Base-by-base conservation (phyloP, 2,797 vertebrate species). In the Pseudochirops corinnae region DNA sequence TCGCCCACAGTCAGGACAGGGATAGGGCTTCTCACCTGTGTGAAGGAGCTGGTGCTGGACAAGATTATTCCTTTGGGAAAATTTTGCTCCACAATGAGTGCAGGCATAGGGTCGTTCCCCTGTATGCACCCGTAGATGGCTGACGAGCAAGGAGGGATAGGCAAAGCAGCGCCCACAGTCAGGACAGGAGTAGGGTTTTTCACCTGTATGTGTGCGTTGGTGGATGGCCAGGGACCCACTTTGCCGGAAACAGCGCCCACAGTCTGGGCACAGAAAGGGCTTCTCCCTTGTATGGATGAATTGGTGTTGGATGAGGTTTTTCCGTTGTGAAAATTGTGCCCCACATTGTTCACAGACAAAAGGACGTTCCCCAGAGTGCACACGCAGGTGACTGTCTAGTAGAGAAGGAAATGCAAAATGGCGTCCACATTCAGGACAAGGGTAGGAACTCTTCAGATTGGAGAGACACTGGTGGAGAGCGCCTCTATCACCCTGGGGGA, bases 101-200 rank as follows among this genome's bases (percentile, higher is more conserved):
- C 98, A 98, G 13, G 97, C 96, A 6, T 98, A 98, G 28, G 98
- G 98, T 74, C 98, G 97, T 95, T 98, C 98, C 24, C 98, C 98
- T 0, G 97, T 98, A 95, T 98, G 98, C 12, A 98, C 96, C 0
- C 97, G 98, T 92, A 97, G 96, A 93, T 98, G 96, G 31, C 98
- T 98, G 92, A 97, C 95, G 53, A 98, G 97, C 4, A 98, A 97
- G 0, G 98, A 98, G 2, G 98, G 98, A 93, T 98, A 98, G 96
- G 98, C 98, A 28, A 98, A 98, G 29, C 98, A 95, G 92, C 98
- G 98, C 56, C 98, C 98, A 1, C 98, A 98, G 96, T 98, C 96
- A 0, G 92, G 92, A 4, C 98, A 98, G 0, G 96, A 97, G 0
- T 94, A 98, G 92, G 97, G 96, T 55, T 96, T 98, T 96, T 97